These are phyloP conservation scores for Lycaon pictus DNA, from an alignment of 2,113 vertebrate species.

Conservation along the genomic window DNA sequence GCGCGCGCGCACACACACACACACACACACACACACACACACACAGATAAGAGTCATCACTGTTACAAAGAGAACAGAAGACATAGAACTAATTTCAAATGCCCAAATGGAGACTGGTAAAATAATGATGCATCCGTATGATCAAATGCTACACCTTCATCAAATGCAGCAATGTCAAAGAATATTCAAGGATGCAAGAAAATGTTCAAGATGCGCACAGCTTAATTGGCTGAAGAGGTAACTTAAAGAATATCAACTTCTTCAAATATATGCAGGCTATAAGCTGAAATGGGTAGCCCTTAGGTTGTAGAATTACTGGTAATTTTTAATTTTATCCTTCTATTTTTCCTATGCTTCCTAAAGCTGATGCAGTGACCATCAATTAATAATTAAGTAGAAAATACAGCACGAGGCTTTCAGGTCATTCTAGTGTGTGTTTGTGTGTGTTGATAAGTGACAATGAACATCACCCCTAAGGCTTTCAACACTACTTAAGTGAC, in stretches of 20 bases:
- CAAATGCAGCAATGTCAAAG: background rate
- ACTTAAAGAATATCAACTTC: background rate
- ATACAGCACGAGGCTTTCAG: slow-evolving; percentile 12
- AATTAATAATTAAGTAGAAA: slow-evolving; percentile 56
- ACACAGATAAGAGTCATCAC: background rate
- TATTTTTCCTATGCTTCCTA: slow-evolving; percentile 7
- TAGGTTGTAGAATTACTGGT: background rate
- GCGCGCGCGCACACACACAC: no score
- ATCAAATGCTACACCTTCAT: background rate
- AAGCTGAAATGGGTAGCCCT: background rate
- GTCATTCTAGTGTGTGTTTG: background rate
- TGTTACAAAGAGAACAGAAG: slow-evolving; percentile 13
- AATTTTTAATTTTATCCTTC: slow-evolving; percentile 18
- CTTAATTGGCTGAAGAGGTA: slow-evolving; percentile 31
- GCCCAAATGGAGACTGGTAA: background rate
- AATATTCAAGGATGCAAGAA: background rate
- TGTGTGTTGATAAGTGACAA: background rate
- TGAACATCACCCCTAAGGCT: background rate
- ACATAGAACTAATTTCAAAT: background rate
- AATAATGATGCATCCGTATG: background rate
- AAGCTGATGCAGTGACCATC: background rate
- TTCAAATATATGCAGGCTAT: background rate
- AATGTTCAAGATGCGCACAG: background rate
- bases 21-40: background rate
- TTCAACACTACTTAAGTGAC: background rate